Conservation (phyloP, 53 echinoderm and acorn worm genomes). For the Zoroaster sp. region DNA sequence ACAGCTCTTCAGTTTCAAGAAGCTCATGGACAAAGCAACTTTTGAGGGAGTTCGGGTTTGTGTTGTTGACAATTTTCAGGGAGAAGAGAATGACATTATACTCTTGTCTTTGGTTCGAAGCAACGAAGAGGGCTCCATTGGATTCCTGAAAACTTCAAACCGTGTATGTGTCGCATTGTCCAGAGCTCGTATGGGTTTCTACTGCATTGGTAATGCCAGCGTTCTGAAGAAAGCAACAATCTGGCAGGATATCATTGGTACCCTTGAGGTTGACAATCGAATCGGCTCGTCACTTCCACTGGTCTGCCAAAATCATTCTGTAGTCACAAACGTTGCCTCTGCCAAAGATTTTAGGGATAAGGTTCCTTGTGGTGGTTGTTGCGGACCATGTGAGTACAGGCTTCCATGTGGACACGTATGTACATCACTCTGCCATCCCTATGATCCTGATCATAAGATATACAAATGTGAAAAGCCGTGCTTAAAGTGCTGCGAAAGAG, state of each 20-base stretch:
- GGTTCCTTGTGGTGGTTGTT: constrained; percentile 67
- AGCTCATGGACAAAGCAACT: constrained; percentile 35
- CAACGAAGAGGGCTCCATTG: constrained; percentile 70
- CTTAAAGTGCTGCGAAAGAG: constrained; percentile 4
- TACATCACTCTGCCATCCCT: constrained; percentile 57
- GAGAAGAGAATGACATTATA: constrained; percentile 91
- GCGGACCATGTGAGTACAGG: constrained; percentile 29
- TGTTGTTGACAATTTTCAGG: constrained; percentile 83
- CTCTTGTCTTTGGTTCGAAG: constrained; percentile 81
- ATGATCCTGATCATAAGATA: constrained; percentile 21
- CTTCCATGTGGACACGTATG: constrained; percentile 74
- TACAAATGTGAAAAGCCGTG: constrained; percentile 40
- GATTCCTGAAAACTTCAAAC: constrained; percentile 71
- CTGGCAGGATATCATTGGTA: constrained; percentile 65
- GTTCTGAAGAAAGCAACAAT: constrained; percentile 53
- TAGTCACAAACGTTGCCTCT: background rate
- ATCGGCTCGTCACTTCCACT: constrained; percentile 47
- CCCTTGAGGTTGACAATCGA: constrained; percentile 7
- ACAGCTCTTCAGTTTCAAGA: constrained; percentile 63
- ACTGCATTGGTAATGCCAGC: constrained; percentile 74
- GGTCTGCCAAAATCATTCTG: constrained; percentile 77
- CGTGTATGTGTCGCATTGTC: constrained; percentile 82
- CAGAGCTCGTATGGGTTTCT: constrained; percentile 78
- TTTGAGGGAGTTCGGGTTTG: constrained; percentile 72
- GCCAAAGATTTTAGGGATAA: constrained; percentile 42